Evolutionary conservation across 2,113 vertebrate genomes (phyloP).

Genomic region (Apistogramma diplotaenia): DNA sequence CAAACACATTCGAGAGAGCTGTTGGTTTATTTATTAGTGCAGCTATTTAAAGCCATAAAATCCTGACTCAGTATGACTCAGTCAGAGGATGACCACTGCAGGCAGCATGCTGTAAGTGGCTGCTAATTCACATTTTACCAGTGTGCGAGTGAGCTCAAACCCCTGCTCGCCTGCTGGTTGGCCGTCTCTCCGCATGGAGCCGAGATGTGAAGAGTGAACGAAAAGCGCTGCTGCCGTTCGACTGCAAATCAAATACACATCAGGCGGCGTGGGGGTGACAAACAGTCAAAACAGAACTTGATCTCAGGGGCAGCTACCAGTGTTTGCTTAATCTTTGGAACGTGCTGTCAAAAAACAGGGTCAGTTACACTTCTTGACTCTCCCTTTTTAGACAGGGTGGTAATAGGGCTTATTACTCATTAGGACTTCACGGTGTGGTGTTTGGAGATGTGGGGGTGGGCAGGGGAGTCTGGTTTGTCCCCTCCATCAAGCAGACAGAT

Average conservation of each 20-base stretch:
- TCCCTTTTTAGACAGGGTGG: slow-evolving; percentile 38
- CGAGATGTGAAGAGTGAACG: slow-evolving; percentile 54
- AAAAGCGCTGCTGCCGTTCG: slow-evolving; percentile 44
- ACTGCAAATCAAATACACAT: slow-evolving; percentile 62
- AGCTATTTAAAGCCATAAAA: slow-evolving; percentile 5
- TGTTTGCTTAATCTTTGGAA: slow-evolving; percentile 73
- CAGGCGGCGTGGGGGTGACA: slow-evolving; percentile 51
- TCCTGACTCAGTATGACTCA: slow-evolving; percentile 9
- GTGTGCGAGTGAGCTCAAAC: background rate
- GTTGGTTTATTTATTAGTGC: slow-evolving; percentile 8
- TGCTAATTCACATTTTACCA: slow-evolving; percentile 37
- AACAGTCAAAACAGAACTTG: slow-evolving; percentile 74
- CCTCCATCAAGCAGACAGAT: background rate
- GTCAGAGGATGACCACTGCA: slow-evolving; percentile 24
- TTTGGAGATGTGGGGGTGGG: slow-evolving; percentile 35
- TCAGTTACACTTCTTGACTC: slow-evolving; percentile 59
- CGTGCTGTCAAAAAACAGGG: slow-evolving; percentile 61
- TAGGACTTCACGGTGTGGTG: slow-evolving; percentile 63
- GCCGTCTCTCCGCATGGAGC: slow-evolving; percentile 30
- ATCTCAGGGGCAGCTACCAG: slow-evolving; percentile 67
- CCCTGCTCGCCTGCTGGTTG: slow-evolving; percentile 24
- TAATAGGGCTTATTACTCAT: slow-evolving; percentile 67
- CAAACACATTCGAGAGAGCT: background rate
- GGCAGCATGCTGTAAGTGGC: slow-evolving; percentile 17
- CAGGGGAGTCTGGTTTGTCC: background rate